Base-by-base conservation (phyloP, 92 coral and sea anemone genomes). In the Pocillopora grandis region DNA sequence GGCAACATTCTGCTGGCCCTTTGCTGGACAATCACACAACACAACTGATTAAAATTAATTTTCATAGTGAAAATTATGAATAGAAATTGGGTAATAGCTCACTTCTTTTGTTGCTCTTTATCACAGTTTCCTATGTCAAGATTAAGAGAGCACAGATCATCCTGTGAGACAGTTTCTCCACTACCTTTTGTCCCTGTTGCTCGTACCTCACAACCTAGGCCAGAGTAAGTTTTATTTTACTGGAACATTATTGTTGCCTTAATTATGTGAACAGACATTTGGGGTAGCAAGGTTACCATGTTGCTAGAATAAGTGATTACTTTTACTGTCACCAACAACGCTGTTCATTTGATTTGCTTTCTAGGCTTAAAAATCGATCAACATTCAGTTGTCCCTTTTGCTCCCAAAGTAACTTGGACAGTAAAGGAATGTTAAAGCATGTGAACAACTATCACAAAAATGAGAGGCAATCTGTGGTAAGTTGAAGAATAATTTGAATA, bases 371-470 rank as follows among this genome's bases (percentile, higher is more conserved):
- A 76, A 95, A 93, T 65, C 86, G 89, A 48, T 88, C 93, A 58
- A 95, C 98, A 66, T 95, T 95, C 78, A 64, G 85, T 56, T 95
- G 98, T 82, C 98, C 98, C 23, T 95, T 90, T 62, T 95, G 98
- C 81, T 16, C 19, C 6, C 78, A 72, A 58, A 60, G 37, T 12
- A 92, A 95, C 83, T 78, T 95, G 37, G 98, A 90, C 86, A 83
- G 86, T 27, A 88, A 90, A 20, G 88, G 81, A 6, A 56, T 95
- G 82, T 60, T 90, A 16, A 84, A 82, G 20, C 98, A 95, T 85
- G 98, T 93, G n/a, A 90, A 90, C 68, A 74, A 69, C 14, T 31
- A 55, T 59, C 98, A 95, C 82, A 86, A 70, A 35, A 63, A 36
- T 11, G 98, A 92, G 20, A 56, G 21, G 3, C 81, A 89, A 19